Evolutionary conservation across 2,888 invertebrate genomes (phyloP), one percentile per base, ranked within the genome.

Genomic region (Lycaena phlaeas): DNA sequence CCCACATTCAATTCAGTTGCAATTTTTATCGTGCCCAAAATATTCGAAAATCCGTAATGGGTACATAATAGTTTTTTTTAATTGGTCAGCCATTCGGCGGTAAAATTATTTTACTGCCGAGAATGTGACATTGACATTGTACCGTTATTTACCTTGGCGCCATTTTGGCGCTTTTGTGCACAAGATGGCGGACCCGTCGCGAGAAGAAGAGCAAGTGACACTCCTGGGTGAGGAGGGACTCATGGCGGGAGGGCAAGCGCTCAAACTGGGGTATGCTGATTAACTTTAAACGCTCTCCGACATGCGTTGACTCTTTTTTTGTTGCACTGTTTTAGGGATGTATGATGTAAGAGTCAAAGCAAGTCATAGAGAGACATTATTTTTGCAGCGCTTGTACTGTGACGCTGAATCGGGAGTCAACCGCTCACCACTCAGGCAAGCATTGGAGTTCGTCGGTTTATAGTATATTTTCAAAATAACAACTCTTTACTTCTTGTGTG

Each of bases 131-230:
- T 86, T 89, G 89, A 87, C 87, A 87, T 90, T 90, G 91, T 89
- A 85, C 85, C 78, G 81, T 86, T 82, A 82, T 79, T 87, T 82
- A 86, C 85, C 77, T 86, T 87, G 81, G 56, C 74, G 79, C 85
- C 76, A 72, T 76, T 57, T 64, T 67, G 82, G 77, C 81, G 76
- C 75, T 64, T 67, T 67, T 87, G 87, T 87, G 68, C 86, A 90
- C 87, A 96, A 96, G 94, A 96, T 97, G 95, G 96, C 96, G 86
- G 97, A 97, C 86, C 95, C 96, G 74, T 92, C 93, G 78, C 92
- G 94, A 69, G 96, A 97, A 86, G 94, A 97, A 88, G 95, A 97
- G 85, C 96, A 95, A 86, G 94, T 96, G 70, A 96, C 96, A 64
- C 91, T 98, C 72, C 91, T 98, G 75, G 96, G 96, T 81, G 97